Conservation (phyloP, 2,797 vertebrate species). For the Premnoplex brunnescens region DNA sequence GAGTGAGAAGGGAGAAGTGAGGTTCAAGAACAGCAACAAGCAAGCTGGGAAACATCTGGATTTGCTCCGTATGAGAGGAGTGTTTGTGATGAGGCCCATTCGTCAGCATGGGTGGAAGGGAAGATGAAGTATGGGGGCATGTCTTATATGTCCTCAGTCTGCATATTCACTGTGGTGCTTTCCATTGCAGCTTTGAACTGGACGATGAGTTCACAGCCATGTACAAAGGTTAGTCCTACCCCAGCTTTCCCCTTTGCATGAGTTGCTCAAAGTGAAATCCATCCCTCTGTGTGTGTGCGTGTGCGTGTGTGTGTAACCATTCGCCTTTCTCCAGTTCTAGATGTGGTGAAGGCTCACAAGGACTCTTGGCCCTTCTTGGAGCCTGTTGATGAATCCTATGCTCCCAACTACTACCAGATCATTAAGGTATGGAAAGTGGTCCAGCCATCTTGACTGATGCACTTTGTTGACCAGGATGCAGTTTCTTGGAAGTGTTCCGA, state of each 20-base stretch:
- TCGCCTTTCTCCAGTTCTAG: constrained; percentile 82
- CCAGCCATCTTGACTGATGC: not conserved
- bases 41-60: not conserved
- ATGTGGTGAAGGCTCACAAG: constrained; percentile 94
- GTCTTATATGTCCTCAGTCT: not conserved
- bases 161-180: constrained; percentile 40
- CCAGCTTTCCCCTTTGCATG: not conserved
- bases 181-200: constrained; percentile 87
- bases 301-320: not conserved
- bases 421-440: constrained; percentile 85
- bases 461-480: not conserved
- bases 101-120: not conserved
- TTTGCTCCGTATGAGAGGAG: not conserved
- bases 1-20: not conserved
- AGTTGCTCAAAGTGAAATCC: not conserved
- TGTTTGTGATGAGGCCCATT: not conserved
- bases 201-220: constrained; percentile 97
- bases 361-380: constrained; percentile 98
- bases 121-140: not conserved
- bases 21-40: not conserved
- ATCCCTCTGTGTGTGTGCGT: not conserved
- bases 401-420: constrained; percentile 95
- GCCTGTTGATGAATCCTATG: constrained; percentile 96
- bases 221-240: constrained; percentile 89
- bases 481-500: not conserved